Percentiles rank a stretch among this genome's conserved stretches.
Conservation (phyloP, 2,888 invertebrate genomes). For the Therioaphis trifolii region DNA sequence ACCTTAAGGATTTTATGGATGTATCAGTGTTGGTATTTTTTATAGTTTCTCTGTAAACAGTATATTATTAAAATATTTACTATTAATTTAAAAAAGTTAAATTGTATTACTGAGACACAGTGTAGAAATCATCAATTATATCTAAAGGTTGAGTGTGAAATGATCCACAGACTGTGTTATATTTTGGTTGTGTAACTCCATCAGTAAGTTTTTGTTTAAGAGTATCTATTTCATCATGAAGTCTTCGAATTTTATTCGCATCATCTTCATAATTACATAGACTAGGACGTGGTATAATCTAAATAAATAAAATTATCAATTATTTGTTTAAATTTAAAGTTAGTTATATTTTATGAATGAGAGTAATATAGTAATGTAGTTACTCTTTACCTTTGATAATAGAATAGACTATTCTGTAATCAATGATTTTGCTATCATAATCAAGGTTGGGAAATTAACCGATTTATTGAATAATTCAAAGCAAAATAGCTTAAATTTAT, state of each 20-base stretch:
- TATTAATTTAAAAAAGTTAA: too few relatives aligned
- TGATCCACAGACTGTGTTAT: constrained; percentile 65
- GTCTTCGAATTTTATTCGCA: constrained; percentile 79
- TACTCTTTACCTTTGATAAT: too few relatives aligned
- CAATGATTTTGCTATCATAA: too few relatives aligned
- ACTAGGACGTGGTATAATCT: constrained; percentile 89
- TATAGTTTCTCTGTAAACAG: constrained; percentile 70
- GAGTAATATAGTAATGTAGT: too few relatives aligned
- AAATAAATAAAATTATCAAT: constrained; percentile 66
- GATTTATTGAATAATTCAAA: too few relatives aligned
- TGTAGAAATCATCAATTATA: constrained; percentile 90
- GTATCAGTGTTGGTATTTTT: constrained; percentile 71
- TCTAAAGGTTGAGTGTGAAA: constrained; percentile 78
- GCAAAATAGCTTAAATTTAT: too few relatives aligned
- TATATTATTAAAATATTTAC: constrained; percentile 43
- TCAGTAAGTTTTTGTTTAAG: constrained; percentile 74
- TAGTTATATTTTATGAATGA: too few relatives aligned
- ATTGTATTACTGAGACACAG: constrained; percentile 85
- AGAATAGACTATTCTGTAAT: too few relatives aligned
- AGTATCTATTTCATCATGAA: constrained; percentile 86
- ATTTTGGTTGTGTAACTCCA: constrained; percentile 68
- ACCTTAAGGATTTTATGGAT: constrained; percentile 82
- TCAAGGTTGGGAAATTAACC: too few relatives aligned
- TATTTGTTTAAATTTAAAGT: too few relatives aligned
- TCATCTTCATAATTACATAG: constrained; percentile 89